Base-by-base conservation (phyloP, 2,888 invertebrate genomes). In the Apamea sordens region DNA sequence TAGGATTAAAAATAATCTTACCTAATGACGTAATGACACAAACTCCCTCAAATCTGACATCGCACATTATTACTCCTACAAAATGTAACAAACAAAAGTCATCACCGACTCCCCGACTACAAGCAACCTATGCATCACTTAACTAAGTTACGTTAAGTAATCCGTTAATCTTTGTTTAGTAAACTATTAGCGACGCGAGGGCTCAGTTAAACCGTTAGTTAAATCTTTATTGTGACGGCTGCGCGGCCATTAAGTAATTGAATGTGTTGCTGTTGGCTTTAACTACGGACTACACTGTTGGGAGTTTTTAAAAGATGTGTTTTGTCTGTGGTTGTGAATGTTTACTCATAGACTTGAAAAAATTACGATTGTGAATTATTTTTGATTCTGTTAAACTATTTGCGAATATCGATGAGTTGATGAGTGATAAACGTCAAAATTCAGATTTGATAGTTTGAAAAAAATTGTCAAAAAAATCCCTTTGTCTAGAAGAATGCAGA, bases 151-250 rank as follows among this genome's bases (percentile, higher is more conserved):
- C 89, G 78, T 87, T 85, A 83, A 89, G 79, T 88, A 91, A 92
- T 91, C 90, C 89, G 88, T 88, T 93, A 92, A 93, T 91, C 92
- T 91, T 91, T 91, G 92, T 91, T 91, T 91, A 91, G 91, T 91
- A 91, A 92, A 88, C 90, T 91, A 90, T 91, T 91, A 92, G 87
- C 90, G 85, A 90, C 83, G 89, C 84, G 88, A 80, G 89, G 86
- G 88, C 86, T 86, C 77, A 77, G 83, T 88, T 86, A 77, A 87
- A 86, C 84, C 79, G 83, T 75, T 79, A 71, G 82, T 85, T 84
- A 89, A 89, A 88, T 84, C 84, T 89, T 89, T 84, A 86, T 85
- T 74, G 88, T 85, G 83, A 82, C 82, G 73, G 71, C 73, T 71
- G 74, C 41, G 65, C 69, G 77, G 61, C 87, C 85, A 77, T 87